These are phyloP conservation scores for Liparis tanakae DNA, from an alignment of 2,797 vertebrate genomes.

Conservation along the genomic window DNA sequence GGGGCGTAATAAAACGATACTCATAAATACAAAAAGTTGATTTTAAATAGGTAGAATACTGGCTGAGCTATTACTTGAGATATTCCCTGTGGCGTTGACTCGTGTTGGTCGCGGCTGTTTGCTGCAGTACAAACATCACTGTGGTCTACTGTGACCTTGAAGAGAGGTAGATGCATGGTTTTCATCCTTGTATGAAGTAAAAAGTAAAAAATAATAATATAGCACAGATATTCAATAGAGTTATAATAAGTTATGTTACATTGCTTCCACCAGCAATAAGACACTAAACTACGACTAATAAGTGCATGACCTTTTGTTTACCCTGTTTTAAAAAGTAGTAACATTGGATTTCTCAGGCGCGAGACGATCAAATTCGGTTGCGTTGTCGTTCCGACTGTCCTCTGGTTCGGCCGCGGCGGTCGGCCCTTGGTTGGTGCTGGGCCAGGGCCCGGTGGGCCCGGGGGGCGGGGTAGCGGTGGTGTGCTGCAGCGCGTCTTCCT, in stretches of 20 bases:
- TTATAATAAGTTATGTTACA: slow-evolving; percentile 62
- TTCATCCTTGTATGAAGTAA: slow-evolving; percentile 49
- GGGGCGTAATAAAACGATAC: slow-evolving; percentile 51
- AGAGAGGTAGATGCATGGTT: slow-evolving; percentile 75
- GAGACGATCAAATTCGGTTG: slow-evolving; percentile 71
- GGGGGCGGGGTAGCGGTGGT: slow-evolving; percentile 31
- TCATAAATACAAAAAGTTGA: slow-evolving; percentile 69
- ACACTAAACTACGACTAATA: slow-evolving; percentile 36
- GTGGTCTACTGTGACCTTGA: slow-evolving; percentile 39
- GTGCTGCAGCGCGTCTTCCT: slow-evolving; percentile 20
- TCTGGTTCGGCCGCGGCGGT: slow-evolving; percentile 39
- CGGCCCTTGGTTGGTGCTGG: slow-evolving; percentile 29
- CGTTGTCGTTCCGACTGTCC: slow-evolving; percentile 54
- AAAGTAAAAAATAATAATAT: slow-evolving; percentile 40
- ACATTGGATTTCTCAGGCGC: slow-evolving; percentile 78
- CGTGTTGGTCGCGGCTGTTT: slow-evolving; percentile 20
- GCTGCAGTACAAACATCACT: slow-evolving; percentile 29
- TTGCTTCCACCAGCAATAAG: slow-evolving; percentile 40
- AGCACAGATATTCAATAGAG: slow-evolving; percentile 46
- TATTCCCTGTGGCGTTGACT: slow-evolving; percentile 42
- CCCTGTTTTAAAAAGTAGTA: slow-evolving; percentile 78
- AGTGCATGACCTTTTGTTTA: slow-evolving; percentile 54
- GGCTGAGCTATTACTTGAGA: slow-evolving; percentile 46
- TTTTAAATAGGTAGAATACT: slow-evolving; percentile 62
- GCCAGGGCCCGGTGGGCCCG: slow-evolving; percentile 18